Evolutionary conservation across 2,113 vertebrate genomes (phyloP).

Genomic region (Esox niger): DNA sequence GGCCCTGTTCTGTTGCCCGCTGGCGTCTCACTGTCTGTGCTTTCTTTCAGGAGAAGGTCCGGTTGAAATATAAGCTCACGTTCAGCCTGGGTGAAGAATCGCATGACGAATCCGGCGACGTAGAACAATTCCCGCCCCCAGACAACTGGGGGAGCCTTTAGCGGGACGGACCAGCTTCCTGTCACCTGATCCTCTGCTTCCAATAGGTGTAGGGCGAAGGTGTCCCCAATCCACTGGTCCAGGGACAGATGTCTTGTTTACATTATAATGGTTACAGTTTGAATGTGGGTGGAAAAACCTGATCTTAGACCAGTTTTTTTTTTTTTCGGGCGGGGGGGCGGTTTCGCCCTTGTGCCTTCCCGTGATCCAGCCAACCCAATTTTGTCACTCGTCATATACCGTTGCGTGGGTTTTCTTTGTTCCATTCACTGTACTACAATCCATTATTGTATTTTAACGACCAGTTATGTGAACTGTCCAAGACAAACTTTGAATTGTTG

Average conservation of each 20-base stretch:
- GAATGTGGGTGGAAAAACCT: conserved; percentile 16
- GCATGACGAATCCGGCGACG: conserved; percentile 89
- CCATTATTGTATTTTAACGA: conserved; percentile 11
- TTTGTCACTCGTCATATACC: conserved; percentile 12
- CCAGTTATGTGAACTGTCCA: conserved; percentile 13
- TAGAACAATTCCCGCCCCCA: conserved; percentile 92
- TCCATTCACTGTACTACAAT: conserved; percentile 26
- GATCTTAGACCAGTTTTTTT: conserved; percentile 28
- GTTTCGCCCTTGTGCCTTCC: conserved; percentile 60
- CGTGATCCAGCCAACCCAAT: neutral
- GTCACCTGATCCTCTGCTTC: conserved; percentile 54
- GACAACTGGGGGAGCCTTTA: conserved; percentile 91
- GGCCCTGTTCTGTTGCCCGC: too few species aligned
- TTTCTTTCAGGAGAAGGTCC: conserved; percentile 87
- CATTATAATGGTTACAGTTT: conserved; percentile 16
- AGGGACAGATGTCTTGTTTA: conserved; percentile 12
- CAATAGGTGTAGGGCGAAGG: conserved; percentile 45
- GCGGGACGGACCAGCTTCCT: conserved; percentile 40
- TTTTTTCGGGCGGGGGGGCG: too few species aligned
- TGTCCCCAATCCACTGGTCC: conserved; percentile 28
- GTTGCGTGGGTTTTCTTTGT: conserved; percentile 16
- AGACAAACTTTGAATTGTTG: conserved; percentile 18
- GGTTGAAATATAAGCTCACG: conserved; percentile 91
- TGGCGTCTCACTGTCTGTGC: too few species aligned
- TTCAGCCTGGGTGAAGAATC: conserved; percentile 87